These are phyloP conservation scores for Hemibagrus wyckioides DNA, from an alignment of 2,113 vertebrate genomes.

Conservation along the genomic window DNA sequence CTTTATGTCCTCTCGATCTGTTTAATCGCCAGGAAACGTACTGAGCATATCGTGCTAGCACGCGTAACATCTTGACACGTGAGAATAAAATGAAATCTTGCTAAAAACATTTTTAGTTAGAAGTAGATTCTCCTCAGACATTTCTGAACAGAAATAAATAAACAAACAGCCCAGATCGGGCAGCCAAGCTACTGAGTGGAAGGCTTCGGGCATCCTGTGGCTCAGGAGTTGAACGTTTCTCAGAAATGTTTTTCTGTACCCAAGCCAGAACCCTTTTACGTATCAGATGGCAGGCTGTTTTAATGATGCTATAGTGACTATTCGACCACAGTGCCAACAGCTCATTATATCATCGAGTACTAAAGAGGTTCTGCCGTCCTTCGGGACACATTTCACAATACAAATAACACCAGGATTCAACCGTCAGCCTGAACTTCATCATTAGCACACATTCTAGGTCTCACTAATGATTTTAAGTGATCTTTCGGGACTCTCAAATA, in stretches of 20 bases:
- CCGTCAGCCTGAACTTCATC: not conserved
- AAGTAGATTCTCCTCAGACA: not conserved
- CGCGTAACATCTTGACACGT: not conserved
- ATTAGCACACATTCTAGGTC: not conserved
- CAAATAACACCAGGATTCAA: conserved; percentile 5
- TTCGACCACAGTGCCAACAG: conserved; percentile 15
- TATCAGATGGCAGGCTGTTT: conserved; percentile 8
- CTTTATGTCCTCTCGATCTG: not conserved
- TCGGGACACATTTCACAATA: not conserved
- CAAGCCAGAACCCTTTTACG: conserved; percentile 3
- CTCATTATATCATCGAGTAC: conserved; percentile 15
- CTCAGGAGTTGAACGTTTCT: not conserved
- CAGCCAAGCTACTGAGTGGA: not conserved
- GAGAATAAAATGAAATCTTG: not conserved
- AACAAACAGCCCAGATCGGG: not conserved
- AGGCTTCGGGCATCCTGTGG: too few relatives aligned
- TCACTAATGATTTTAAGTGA: conserved; percentile 11
- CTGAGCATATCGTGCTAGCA: not conserved
- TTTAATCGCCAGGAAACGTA: not conserved
- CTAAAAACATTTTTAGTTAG: not conserved
- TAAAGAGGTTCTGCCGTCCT: not conserved
- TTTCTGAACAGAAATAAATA: not conserved
- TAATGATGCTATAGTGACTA: conserved; percentile 19
- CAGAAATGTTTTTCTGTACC: conserved; percentile 18
- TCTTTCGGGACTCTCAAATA: not conserved